Base-by-base conservation (phyloP, 2,888 invertebrate species). In the Tachystola acroxantha region DNA sequence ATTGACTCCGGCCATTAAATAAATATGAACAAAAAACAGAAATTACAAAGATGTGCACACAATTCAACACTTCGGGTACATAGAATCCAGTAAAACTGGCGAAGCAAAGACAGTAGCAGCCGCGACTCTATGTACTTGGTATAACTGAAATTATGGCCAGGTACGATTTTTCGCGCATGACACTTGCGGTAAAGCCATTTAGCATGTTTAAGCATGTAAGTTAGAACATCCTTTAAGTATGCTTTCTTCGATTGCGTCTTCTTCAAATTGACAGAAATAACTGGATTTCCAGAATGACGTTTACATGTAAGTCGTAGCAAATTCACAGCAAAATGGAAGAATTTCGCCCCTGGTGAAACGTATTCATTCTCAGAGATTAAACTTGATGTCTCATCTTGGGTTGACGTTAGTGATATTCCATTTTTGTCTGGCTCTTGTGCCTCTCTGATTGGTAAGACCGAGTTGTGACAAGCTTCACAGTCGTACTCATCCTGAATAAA, bases 31-130 rank as follows among this genome's bases (percentile, higher is more conserved):
- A n/a, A n/a, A n/a, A n/a, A n/a, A n/a, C n/a, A n/a, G n/a, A n/a
- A n/a, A n/a, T n/a, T n/a, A n/a, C n/a, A n/a, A n/a, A n/a, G n/a
- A n/a, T n/a, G n/a, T n/a, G n/a, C n/a, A n/a, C n/a, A n/a, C n/a
- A n/a, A n/a, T n/a, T n/a, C n/a, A n/a, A n/a, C 2, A n/a, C 7
- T 29, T 7, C 43, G 19, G 3, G 34, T 35, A 24, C 29, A 35
- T 20, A 43, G 13, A 9, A 43, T 39, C 37, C 43, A 43, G 27
- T 26, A 43, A 5, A 24, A 26, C 7, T 34, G 38, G 1, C 43
- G 25, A 1, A 43, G 9, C 1, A 43, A 4, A 1, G 40, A 34
- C 24, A 36, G 27, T 9, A 43, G 19, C 2, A 39, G 27, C 3
- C 29, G 24, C 2, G 39, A 32, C 6, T 39, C 42, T 1, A 37